Percentiles rank a stretch among this genome's conserved stretches.
Conservation (phyloP, 1,140 invertebrate species). For the Musca vetustissima region DNA sequence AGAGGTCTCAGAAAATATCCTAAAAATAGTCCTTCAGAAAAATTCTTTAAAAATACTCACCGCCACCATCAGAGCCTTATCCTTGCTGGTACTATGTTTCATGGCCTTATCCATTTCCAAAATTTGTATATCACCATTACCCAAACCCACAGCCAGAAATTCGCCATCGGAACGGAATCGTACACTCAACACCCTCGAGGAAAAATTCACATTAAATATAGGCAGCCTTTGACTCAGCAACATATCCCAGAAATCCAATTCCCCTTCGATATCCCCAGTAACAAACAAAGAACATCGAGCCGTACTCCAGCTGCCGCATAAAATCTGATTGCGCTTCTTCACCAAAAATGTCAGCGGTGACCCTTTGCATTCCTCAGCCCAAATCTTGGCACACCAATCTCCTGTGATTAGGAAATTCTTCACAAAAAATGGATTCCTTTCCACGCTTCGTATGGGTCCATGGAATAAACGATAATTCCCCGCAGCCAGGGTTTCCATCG, state of each 20-base stretch:
- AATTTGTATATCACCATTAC: slow-evolving; percentile 74
- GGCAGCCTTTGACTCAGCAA: slow-evolving; percentile 79
- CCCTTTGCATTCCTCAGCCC: slow-evolving; percentile 87
- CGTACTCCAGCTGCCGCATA: slow-evolving; percentile 82
- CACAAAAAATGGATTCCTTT: slow-evolving; percentile 82
- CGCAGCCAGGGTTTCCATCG: slow-evolving; percentile 69
- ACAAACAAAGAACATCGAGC: slow-evolving; percentile 81
- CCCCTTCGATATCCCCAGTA: slow-evolving; percentile 77
- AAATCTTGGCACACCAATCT: slow-evolving; percentile 83
- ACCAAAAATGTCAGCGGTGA: slow-evolving; percentile 83
- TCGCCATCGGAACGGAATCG: slow-evolving; percentile 64
- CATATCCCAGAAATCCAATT: slow-evolving; percentile 89
- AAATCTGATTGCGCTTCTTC: slow-evolving; percentile 67
- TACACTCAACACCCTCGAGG: slow-evolving; percentile 59
- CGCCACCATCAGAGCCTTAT: slow-evolving; percentile 75
- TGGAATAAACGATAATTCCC: slow-evolving; percentile 69
- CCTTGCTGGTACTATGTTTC: slow-evolving; percentile 71
- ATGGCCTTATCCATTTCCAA: slow-evolving; percentile 80
- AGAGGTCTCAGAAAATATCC: no score
- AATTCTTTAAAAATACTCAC: slow-evolving; percentile 58
- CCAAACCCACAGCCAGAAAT: slow-evolving; percentile 75
- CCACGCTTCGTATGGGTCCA: slow-evolving; percentile 76
- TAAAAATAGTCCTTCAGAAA: not conserved
- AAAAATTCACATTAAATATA: slow-evolving; percentile 60
- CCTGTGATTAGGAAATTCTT: slow-evolving; percentile 89